Evolutionary conservation across 2,797 vertebrate genomes (phyloP).

Genomic region (Knipowitschia caucasica): DNA sequence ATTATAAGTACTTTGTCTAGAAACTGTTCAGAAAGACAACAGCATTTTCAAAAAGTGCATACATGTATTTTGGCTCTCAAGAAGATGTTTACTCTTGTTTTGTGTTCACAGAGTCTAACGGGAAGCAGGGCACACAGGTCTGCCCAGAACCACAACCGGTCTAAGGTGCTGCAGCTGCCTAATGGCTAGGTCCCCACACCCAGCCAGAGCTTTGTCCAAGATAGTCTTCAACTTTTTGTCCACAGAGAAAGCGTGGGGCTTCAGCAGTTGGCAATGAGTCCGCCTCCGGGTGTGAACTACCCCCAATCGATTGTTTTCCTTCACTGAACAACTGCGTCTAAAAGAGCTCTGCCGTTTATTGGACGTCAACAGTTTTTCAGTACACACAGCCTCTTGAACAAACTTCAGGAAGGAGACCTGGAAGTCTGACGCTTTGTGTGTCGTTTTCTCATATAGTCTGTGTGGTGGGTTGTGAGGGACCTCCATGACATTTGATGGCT

Average conservation of each 20-base stretch:
- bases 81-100: conserved; percentile 87
- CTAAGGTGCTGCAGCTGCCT: conserved; percentile 98
- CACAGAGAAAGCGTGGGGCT: conserved; percentile 76
- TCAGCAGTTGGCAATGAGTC: conserved; percentile 73
- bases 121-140: conserved; percentile 86
- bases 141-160: conserved; percentile 96
- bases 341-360: conserved; percentile 69
- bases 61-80: conserved; percentile 80
- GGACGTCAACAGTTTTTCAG: conserved; percentile 68
- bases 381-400: conserved; percentile 84
- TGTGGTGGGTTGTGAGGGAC: conserved; percentile 40
- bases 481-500: conserved; percentile 64
- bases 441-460: conserved; percentile 82
- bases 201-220: conserved; percentile 92
- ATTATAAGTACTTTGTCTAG: conserved; percentile 47
- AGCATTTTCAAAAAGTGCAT: conserved; percentile 45
- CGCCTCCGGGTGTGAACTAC: conserved; percentile 73
- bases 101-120: conserved; percentile 84
- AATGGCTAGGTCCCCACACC: conserved; percentile 96
- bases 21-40: conserved; percentile 45
- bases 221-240: conserved; percentile 89
- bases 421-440: conserved; percentile 93
- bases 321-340: conserved; percentile 73
- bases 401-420: conserved; percentile 96
- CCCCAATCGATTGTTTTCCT: conserved; percentile 79